A percentile compares a stretch with the other conserved stretches of the same genome.
Evolutionary conservation across 2,888 invertebrate genomes (phyloP).

Genomic region (Lumbricus terrestris): DNA sequence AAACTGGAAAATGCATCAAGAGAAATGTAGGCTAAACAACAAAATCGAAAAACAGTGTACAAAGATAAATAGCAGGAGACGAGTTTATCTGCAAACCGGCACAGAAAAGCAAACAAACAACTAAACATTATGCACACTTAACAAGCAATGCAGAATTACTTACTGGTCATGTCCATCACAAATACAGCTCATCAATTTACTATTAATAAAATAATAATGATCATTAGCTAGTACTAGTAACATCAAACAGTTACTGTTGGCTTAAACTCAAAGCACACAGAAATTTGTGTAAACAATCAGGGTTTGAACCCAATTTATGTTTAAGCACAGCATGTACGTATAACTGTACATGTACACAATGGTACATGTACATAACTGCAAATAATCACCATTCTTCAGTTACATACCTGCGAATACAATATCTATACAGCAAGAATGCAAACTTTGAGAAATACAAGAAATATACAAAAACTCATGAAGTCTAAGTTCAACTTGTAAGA

Average conservation of each 20-base stretch:
- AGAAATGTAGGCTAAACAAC: not conserved
- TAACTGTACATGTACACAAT: too few species aligned
- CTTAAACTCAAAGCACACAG: not conserved
- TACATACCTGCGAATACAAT: not conserved
- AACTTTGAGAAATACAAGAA: not conserved
- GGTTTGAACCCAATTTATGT: not conserved
- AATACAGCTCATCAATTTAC: not conserved
- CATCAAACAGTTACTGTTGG: not conserved
- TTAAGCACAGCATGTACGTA: too few species aligned
- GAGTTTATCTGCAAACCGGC: not conserved
- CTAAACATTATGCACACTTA: not conserved
- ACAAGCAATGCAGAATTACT: not conserved
- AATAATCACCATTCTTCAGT: not conserved
- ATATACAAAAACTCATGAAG: not conserved
- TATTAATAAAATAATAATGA: not conserved
- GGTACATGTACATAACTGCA: too few species aligned
- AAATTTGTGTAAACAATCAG: not conserved
- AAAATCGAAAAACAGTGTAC: not conserved
- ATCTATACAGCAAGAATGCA: not conserved
- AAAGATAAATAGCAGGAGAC: not conserved
- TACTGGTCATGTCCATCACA: not conserved
- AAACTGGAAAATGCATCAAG: conserved; percentile 3
- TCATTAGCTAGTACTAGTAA: not conserved
- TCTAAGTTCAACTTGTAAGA: not conserved
- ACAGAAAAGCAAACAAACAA: not conserved